phyloP scores from a whole-genome alignment of 2,888 invertebrate species.

The Petrophora chlorosata region DNA sequence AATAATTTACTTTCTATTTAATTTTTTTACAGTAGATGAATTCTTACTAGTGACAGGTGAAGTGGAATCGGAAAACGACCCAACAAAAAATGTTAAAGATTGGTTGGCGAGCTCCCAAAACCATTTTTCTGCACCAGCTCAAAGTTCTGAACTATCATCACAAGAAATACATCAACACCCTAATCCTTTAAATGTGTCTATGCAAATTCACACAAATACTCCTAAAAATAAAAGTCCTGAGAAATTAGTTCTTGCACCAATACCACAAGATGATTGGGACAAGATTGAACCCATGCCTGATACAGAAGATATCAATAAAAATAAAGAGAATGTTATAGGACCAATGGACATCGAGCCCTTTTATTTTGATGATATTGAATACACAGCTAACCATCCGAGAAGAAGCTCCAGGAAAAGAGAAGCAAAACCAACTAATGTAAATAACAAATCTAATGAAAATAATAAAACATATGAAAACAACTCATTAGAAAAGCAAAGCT shows the following conservation, averaged over 20 bases:
- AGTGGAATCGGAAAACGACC: constrained; percentile 48
- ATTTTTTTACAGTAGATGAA: constrained; percentile 61
- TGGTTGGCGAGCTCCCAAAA: constrained; percentile 74
- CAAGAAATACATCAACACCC: constrained; percentile 43
- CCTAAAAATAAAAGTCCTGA: constrained; percentile 46
- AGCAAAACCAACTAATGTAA: constrained; percentile 39
- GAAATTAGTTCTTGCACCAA: constrained; percentile 49
- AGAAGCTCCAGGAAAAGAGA: constrained; percentile 69
- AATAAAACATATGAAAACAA: constrained; percentile 35
- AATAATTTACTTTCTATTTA: not conserved
- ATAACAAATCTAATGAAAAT: constrained; percentile 26
- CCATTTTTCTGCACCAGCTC: constrained; percentile 64
- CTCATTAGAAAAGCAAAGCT: constrained; percentile 47
- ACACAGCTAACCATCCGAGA: constrained; percentile 58
- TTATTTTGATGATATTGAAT: constrained; percentile 56
- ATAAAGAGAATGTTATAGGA: constrained; percentile 55
- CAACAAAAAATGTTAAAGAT: constrained; percentile 66
- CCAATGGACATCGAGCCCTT: constrained; percentile 63
- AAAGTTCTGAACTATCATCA: constrained; percentile 52
- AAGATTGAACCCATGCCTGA: constrained; percentile 69
- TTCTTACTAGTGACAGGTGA: constrained; percentile 48
- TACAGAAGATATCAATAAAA: constrained; percentile 44
- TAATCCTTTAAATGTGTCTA: constrained; percentile 47
- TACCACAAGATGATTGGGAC: constrained; percentile 72
- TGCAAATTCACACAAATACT: constrained; percentile 56